Evolutionary conservation across 2,888 invertebrate species (phyloP), one percentile per base, ranked within the genome.

Genomic region (Ornithoptera priamus): DNA sequence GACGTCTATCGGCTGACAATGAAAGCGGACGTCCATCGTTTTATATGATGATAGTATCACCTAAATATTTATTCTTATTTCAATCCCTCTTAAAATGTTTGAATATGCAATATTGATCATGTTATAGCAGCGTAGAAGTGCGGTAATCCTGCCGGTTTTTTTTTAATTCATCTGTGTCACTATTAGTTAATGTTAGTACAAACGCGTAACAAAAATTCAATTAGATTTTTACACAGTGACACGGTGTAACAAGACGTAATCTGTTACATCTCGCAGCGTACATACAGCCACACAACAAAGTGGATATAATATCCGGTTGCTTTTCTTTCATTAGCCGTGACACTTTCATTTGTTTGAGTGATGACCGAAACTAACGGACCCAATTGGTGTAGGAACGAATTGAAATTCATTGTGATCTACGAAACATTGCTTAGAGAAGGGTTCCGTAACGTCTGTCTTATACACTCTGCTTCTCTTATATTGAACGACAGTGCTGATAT

Each of bases 311-410:
- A 80, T 81, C 78, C 79, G 81, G 78, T 78, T 75, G 74, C 72
- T 79, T 80, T 81, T 78, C 78, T 76, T 76, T 74, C 78, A 77
- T 76, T 74, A 75, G 69, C 69, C 72, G 71, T 77, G 78, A 78
- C 77, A 78, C 80, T 78, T 79, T 77, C 78, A 78, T 80, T 77
- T 76, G 72, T 74, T 73, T 78, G 72, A 74, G 65, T 70, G 74
- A 75, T 74, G 67, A 65, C 75, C 70, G 70, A 59, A 69, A 65
- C 71, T 57, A 64, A 69, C 64, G 65, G 63, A 53, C 66, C 61
- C 68, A 70, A 73, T 71, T 73, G 69, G 70, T 60, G 65, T 65
- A 70, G 64, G 62, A 72, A 71, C 71, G 65, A 74, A 72, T 74
- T 71, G 70, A 69, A 66, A 69, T 69, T 62, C 63, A 60, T 64